These are phyloP conservation scores for Varecia variegata DNA, from an alignment of 2,797 vertebrate species.

Conservation along the genomic window DNA sequence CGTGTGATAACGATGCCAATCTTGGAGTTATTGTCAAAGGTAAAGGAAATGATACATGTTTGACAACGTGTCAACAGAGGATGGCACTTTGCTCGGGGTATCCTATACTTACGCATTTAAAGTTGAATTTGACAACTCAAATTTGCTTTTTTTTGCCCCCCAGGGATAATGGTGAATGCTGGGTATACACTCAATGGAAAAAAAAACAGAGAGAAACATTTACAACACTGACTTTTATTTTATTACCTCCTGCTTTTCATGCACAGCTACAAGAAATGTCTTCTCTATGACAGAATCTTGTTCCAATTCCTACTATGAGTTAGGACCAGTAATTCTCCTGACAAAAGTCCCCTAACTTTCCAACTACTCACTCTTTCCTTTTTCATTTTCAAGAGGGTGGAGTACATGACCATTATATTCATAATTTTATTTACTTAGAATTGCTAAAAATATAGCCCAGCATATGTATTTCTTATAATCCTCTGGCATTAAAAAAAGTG, in stretches of 20 bases:
- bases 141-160: not conserved
- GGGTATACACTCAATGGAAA: not conserved
- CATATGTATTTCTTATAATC: not conserved
- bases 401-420: not conserved
- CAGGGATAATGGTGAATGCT: not conserved
- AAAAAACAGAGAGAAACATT: not conserved
- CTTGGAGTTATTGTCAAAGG: not conserved
- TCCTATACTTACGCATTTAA: not conserved
- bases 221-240: not conserved
- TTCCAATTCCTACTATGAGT: not conserved
- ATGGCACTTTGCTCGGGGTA: too few relatives aligned
- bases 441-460: not conserved
- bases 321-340: not conserved
- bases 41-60: not conserved
- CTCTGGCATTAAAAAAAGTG: not conserved
- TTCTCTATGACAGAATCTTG: not conserved
- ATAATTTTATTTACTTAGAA: not conserved
- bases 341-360: not conserved
- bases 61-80: not conserved
- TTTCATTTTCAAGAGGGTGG: not conserved
- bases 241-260: too few relatives aligned
- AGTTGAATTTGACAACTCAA: not conserved
- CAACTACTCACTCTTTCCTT: not conserved
- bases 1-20: not conserved
- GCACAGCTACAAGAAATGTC: not conserved